Base-by-base conservation (phyloP, 2,113 vertebrate species). In the Melanerpes formicivorus region DNA sequence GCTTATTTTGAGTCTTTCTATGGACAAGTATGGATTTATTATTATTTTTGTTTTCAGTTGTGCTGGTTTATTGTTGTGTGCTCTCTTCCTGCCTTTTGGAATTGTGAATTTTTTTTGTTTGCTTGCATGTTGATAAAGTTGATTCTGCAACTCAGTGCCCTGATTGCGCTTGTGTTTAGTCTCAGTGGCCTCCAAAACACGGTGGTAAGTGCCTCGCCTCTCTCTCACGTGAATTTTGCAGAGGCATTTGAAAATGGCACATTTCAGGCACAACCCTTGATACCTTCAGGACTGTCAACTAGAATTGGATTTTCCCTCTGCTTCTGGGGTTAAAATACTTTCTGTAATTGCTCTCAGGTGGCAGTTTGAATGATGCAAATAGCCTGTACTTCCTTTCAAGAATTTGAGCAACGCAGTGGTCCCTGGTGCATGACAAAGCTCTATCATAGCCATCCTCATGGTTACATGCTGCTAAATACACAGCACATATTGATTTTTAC, bases 311-410 rank as follows among this genome's bases (percentile, higher is more conserved):
- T 94, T 88, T 93, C 64, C 30, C 26, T 88, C 48, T 87, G 66
- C 84, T 89, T 79, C 64, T 80, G 72, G 71, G 83, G 81, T 95
- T 95, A 94, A 90, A 92, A 86, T 92, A 89, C 91, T 95, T 90
- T 93, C 93, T 4, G 14, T 95, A 93, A 93, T 95, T 95, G 90
- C 88, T 93, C 90, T 93, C 92, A 88, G 80, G 64, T 92, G 94
- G 72, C 91, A 93, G 71, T 90, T 90, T 74, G 84, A 88, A 71
- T 73, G 87, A 71, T 91, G 58, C 88, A 92, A 80, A 60, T 29
- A 8, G 90, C 88, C 67, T 80, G 52, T 27, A n/a, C 67, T 95
- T 93, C 85, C 73, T 88, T 93, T 93, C 60, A 94, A 85, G 85
- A 93, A 82, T 88, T 84, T 95, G 83, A 89, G 83, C 94, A 92